Evolutionary conservation across 2,113 vertebrate genomes (phyloP), one percentile per base, ranked within the genome.

Genomic region (Semnornis frantzii): DNA sequence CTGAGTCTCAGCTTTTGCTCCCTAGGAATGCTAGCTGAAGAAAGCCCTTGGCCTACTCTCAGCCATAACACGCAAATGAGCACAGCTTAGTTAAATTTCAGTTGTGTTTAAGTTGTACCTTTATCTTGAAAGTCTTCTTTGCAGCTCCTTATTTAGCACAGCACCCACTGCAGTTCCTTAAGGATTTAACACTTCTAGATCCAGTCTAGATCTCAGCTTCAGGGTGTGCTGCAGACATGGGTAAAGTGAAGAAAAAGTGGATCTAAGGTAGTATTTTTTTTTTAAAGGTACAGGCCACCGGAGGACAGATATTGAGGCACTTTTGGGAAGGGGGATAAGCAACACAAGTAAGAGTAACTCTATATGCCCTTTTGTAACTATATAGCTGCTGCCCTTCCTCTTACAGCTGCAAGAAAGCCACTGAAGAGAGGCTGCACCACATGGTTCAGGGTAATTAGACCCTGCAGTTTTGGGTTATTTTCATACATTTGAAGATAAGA

Each of bases 291-390:
- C 92, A 96, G 87, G 94, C 95, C 93, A 95, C 93, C 92, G 7
- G 5, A 92, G 93, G 85, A 92, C 80, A 77, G 78, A 78, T 77
- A 94, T 68, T 63, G 95, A 96, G 96, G 97, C 96, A 97, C 96
- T 97, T 97, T 44, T 90, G 87, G 88, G 92, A 95, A 94, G 62
- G 84, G 85, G 85, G 87, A 52, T 87, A 80, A 91, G 58, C 80
- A 78, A 95, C 30, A 48, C 44, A 71, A 71, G 42, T 48, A 54
- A 18, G 28, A 75, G 39, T 46, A 79, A 86, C 71, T 86, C 87
- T 63, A 4, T 46, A 19, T 46, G 65, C 63, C 79, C 85, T 85
- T 85, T 44, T 1, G 0, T 39, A 83, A 81, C 30, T 23, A 10
- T 2, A n/a, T 0, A 83, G 75, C 62, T 77, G 15, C 79, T 31